A percentile compares a stretch with the other conserved stretches of the same genome.
phyloP scores from a whole-genome alignment of 2,113 vertebrate species.

The Anseranas semipalmata region DNA sequence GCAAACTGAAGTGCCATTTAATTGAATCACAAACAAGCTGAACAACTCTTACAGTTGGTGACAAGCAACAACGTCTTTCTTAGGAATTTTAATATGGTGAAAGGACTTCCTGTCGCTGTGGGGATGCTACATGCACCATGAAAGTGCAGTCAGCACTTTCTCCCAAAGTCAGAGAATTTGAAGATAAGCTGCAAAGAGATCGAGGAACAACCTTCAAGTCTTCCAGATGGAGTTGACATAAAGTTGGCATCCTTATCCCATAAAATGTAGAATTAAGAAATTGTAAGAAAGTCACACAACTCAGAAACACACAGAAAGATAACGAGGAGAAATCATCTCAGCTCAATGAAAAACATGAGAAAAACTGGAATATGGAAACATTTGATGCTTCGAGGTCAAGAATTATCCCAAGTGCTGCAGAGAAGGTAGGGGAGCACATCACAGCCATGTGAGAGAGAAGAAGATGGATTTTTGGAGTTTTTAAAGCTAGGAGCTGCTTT shows the following conservation, averaged over 20 bases:
- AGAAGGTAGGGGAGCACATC: neutral
- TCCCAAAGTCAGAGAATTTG: neutral
- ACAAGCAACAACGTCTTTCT: neutral
- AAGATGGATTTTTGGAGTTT: neutral
- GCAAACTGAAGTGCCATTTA: fast-evolving
- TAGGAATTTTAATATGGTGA: neutral
- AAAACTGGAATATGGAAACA: neutral
- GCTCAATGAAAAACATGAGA: neutral
- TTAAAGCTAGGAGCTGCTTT: neutral
- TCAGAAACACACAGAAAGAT: neutral
- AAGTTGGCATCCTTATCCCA: neutral
- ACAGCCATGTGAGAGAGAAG: neutral
- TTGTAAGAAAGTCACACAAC: neutral
- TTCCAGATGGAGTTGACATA: neutral
- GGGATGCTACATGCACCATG: neutral
- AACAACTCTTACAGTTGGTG: neutral
- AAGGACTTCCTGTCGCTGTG: neutral
- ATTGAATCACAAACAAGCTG: neutral
- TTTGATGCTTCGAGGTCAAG: neutral
- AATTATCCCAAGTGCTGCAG: neutral
- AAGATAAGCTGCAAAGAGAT: conserved; percentile 7
- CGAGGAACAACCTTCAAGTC: neutral
- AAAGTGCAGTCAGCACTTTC: neutral
- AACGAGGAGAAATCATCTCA: neutral
- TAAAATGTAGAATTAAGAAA: neutral